A percentile compares a stretch with the other conserved stretches of the same genome.
These are phyloP conservation scores for Carapus acus DNA, from an alignment of 2,797 vertebrate species.

Conservation along the genomic window DNA sequence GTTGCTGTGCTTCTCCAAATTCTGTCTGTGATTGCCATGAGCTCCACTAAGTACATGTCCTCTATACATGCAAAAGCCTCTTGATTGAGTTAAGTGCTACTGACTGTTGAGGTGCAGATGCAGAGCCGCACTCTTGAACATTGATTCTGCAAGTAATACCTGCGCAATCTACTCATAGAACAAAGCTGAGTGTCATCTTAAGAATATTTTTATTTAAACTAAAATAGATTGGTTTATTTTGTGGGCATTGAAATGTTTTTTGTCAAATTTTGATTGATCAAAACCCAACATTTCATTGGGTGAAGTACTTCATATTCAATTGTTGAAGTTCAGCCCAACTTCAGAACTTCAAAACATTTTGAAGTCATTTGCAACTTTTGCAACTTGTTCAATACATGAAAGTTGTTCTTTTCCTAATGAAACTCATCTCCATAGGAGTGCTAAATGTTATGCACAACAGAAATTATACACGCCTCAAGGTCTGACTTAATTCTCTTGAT, in stretches of 20 bases:
- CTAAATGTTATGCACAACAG: constrained; percentile 43
- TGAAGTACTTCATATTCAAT: no score
- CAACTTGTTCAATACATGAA: constrained; percentile 41
- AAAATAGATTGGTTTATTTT: no score
- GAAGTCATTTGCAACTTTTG: no score
- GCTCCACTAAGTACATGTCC: constrained; percentile 47
- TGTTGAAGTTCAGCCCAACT: constrained; percentile 63
- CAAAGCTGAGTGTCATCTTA: constrained; percentile 52
- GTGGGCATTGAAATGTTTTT: constrained; percentile 50
- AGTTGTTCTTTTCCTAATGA: constrained; percentile 43
- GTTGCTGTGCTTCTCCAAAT: no score
- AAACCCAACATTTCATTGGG: no score
- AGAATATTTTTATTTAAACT: constrained; percentile 43
- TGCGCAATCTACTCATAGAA: constrained; percentile 62
- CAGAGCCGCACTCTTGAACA: constrained; percentile 52
- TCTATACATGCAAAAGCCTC: constrained; percentile 44
- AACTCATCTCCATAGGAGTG: constrained; percentile 34
- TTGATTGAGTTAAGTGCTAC: constrained; percentile 56
- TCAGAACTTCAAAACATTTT: constrained; percentile 58
- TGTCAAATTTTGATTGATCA: no score
- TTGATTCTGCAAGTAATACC: constrained; percentile 65
- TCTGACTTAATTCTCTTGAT: constrained; percentile 48
- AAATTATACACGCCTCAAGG: constrained; percentile 50
- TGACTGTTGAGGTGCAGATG: constrained; percentile 51
- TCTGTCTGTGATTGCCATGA: no score